Base-by-base conservation (phyloP, 1,140 invertebrate species). In the Vanessa tameamea region DNA sequence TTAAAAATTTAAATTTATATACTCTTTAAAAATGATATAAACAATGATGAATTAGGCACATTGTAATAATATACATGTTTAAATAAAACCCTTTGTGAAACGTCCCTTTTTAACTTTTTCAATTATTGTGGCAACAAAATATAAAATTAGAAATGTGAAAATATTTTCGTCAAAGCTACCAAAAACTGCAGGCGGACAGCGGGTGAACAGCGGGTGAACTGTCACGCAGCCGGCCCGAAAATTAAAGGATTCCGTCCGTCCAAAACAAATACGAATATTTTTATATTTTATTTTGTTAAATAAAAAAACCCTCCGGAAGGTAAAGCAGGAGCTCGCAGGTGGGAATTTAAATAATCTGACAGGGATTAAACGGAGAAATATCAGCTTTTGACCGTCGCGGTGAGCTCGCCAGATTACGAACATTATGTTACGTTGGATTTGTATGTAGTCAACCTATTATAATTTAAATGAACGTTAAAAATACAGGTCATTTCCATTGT, bases 271-370 rank as follows among this genome's bases (percentile, higher is more conserved):
- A 92, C 87, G 83, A 83, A 87, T 91, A 91, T 92, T 92, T 92
- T 91, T 92, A 91, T 91, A 89, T 91, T 92, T 92, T 92, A 92
- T 90, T 92, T 92, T 86, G 87, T 90, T 89, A 90, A 88, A 91
- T 91, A 90, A 89, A 92, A 31, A 91, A 89, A 69, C 74, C 73
- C 66, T 75, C 73, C 86, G 84, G 81, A 86, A 85, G 83, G 82
- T 74, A 80, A 82, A 86, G 81, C 82, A 81, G 78, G 79, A 80
- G 79, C 82, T 85, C 84, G 86, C 91, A 92, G 91, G 91, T 92
- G 91, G 91, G 91, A 92, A 92, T 92, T 92, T 92, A 92, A 92
- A 92, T 92, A 92, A 92, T 92, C 91, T 91, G 89, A 88, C 88
- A 90, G 88, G 89, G 89, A 90, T 92, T 91, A 91, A 92, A 91